These are phyloP conservation scores for Nesoenas mayeri DNA, from an alignment of 2,113 vertebrate species.

Conservation along the genomic window DNA sequence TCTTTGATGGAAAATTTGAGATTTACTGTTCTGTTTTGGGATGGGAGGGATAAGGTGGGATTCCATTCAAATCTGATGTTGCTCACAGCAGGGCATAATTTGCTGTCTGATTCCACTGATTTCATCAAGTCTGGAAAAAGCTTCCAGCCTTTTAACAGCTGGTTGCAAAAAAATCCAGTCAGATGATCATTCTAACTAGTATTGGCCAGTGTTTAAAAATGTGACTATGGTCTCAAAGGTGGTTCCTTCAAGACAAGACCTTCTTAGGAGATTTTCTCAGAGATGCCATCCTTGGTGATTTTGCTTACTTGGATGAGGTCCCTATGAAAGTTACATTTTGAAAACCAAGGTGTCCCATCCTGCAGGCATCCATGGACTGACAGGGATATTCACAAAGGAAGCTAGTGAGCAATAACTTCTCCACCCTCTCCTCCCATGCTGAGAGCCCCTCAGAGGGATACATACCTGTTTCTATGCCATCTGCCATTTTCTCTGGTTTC, in stretches of 20 bases:
- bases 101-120: background rate
- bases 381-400: background rate
- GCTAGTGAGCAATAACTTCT: background rate
- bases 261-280: background rate
- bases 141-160: background rate
- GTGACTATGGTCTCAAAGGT: background rate
- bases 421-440: background rate
- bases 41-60: background rate
- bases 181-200: background rate
- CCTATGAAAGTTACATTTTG: background rate
- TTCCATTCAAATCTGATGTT: background rate
- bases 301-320: background rate
- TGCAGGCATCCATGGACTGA: background rate
- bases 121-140: background rate
- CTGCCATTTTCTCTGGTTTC: conserved; percentile 12
- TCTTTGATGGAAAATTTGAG: background rate
- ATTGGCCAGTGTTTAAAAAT: background rate
- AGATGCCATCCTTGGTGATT: background rate
- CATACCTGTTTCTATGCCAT: conserved; percentile 13
- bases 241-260: background rate
- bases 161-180: background rate
- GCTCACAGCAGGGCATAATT: background rate
- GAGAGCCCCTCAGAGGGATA: background rate
- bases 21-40: background rate
- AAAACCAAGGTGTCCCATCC: background rate